These are phyloP conservation scores for Leptobrachium ailaonicum DNA, from an alignment of 2,113 vertebrate species.

Conservation along the genomic window DNA sequence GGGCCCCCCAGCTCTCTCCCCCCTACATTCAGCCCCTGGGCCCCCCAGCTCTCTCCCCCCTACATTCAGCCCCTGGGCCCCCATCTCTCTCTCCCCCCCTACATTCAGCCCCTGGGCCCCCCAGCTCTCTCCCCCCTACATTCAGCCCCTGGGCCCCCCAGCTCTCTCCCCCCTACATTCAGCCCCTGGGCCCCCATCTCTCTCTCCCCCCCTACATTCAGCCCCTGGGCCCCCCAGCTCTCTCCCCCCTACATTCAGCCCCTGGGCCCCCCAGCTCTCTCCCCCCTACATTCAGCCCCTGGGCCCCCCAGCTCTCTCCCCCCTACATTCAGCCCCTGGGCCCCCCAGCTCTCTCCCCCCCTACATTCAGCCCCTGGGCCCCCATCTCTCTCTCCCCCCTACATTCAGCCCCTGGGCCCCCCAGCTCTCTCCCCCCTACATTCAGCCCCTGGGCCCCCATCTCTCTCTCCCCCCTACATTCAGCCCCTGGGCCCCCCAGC, in stretches of 20 bases:
- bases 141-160: conserved; percentile 29
- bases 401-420: not conserved
- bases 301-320: not conserved
- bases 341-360: conserved; percentile 41
- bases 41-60: not conserved
- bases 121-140: not conserved
- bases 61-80: conserved; percentile 23
- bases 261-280: not conserved
- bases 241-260: conserved; percentile 2
- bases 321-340: conserved; percentile 21
- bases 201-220: conserved; percentile 5
- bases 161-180: conserved; percentile 35
- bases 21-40: not conserved
- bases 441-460: no score
- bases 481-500: no score
- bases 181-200: conserved; percentile 41
- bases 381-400: not conserved
- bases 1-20: not conserved
- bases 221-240: not conserved
- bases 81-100: conserved; percentile 17
- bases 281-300: not conserved
- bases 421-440: conserved; percentile 37
- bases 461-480: no score
- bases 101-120: not conserved
- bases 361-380: conserved; percentile 5